phyloP scores from a whole-genome alignment of 2,113 vertebrate genomes.

The Chamaetylas fuelleborni region DNA sequence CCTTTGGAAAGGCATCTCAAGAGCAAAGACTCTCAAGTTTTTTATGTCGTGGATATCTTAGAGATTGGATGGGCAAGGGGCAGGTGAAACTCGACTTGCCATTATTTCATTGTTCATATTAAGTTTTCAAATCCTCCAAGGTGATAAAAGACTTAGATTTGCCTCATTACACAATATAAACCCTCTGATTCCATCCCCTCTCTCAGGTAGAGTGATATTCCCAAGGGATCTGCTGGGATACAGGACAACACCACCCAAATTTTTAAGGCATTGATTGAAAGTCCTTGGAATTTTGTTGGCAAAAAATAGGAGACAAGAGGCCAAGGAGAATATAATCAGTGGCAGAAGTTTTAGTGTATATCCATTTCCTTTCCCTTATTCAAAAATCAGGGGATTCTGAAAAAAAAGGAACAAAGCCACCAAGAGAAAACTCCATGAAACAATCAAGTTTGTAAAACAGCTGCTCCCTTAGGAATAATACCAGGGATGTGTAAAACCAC shows the following conservation, averaged over 20 bases:
- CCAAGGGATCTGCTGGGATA: background rate
- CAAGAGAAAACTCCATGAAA: background rate
- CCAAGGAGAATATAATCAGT: background rate
- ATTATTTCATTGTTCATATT: background rate
- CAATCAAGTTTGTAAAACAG: background rate
- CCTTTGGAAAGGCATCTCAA: background rate
- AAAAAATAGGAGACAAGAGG: background rate
- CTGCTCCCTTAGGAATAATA: background rate
- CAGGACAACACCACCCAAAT: background rate
- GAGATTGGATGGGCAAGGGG: background rate
- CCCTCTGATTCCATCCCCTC: background rate
- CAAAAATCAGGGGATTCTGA: background rate
- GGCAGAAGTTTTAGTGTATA: background rate
- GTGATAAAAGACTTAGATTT: background rate
- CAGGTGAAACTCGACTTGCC: background rate
- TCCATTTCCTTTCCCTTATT: background rate
- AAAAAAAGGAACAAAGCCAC: background rate
- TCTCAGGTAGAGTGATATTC: background rate
- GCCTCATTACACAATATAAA: background rate
- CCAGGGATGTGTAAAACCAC: background rate
- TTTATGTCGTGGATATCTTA: fast-evolving
- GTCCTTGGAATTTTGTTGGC: background rate
- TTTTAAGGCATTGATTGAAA: background rate
- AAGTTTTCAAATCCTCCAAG: background rate
- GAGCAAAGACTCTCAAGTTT: background rate